Evolutionary conservation across 1,140 invertebrate genomes (phyloP).

Genomic region (Episyrphus balteatus): DNA sequence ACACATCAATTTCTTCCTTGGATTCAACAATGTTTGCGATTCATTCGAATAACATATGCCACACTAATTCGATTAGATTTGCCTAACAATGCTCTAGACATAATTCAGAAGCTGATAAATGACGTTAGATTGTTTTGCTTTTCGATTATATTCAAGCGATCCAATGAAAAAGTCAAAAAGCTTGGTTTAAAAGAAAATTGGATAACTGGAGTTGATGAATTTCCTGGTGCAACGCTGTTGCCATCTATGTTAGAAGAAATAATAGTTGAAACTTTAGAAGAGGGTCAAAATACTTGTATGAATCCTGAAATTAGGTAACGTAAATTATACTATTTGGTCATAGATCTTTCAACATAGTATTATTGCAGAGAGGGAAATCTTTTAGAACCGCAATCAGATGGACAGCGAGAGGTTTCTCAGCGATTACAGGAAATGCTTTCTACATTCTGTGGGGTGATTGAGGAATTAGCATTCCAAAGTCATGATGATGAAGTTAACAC

Average conservation of each 20-base stretch:
- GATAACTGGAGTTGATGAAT: slow-evolving; percentile 68
- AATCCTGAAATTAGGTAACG: slow-evolving; percentile 49
- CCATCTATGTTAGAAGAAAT: slow-evolving; percentile 76
- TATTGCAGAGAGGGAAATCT: slow-evolving; percentile 45
- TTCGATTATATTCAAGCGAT: slow-evolving; percentile 72
- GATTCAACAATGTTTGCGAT: slow-evolving; percentile 67
- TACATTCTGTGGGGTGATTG: slow-evolving; percentile 51
- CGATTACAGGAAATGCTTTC: slow-evolving; percentile 62
- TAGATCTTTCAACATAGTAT: background rate
- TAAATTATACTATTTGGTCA: background rate
- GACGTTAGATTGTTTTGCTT: slow-evolving; percentile 83
- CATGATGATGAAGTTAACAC: slow-evolving; percentile 50
- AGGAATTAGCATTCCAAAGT: slow-evolving; percentile 51
- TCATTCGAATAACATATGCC: slow-evolving; percentile 56
- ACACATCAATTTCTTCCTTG: slow-evolving; percentile 51
- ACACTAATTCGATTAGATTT: slow-evolving; percentile 64
- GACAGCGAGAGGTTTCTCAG: slow-evolving; percentile 53
- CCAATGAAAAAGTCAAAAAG: slow-evolving; percentile 65
- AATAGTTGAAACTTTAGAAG: slow-evolving; percentile 70
- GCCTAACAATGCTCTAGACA: slow-evolving; percentile 65
- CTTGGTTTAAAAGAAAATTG: slow-evolving; percentile 75
- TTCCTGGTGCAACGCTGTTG: slow-evolving; percentile 42
- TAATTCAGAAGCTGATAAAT: slow-evolving; percentile 73
- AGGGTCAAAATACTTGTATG: slow-evolving; percentile 76
- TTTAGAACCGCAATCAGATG: slow-evolving; percentile 45